Evolutionary conservation across 2,113 vertebrate species (phyloP), one percentile per base, ranked within the genome.

Genomic region (Hemibagrus wyckioides): DNA sequence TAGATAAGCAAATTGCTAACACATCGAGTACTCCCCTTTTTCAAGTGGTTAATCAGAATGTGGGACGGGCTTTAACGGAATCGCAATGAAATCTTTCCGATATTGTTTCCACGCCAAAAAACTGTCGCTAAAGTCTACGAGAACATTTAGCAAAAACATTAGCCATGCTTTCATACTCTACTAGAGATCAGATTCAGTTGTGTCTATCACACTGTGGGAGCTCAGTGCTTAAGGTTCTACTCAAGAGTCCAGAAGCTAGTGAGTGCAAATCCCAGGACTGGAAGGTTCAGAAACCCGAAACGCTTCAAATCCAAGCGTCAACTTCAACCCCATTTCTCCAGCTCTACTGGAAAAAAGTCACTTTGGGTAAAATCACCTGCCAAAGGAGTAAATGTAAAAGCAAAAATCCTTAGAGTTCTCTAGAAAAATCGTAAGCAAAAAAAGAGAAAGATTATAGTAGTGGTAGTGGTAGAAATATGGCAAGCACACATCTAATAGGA

Each of bases 221-320:
- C n/a, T 80, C 54, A 59, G 54, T 28, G 79, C 79, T 39, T 81
- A 41, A 41, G 79, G 33, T 57, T 39, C 79, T 59, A 39, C 36
- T 59, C 54, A 41, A 81, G 79, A 81, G 56, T 59, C 54, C 79
- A 67, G 82, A 87, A 67, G 57, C 67, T 82, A 73, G 33, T 39
- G 23, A 81, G 79, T 81, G 36, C 79, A 81, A 28, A 41, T 81
- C 79, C 54, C 54, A 80, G 33, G 11, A 41, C 54, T 59, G 54
- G 56, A 59, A 59, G 56, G 54, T 28, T 41, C 10, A 11, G 2
- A 48, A 48, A 48, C 44, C 44, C 9, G 44, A 48, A 48, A 48
- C 5, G 44, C 44, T 57, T 80, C 50, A 33, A 80, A 33, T 19
- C 50, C 50, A 4, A 59, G 59, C 6, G 33, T 39, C 76, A 79